Base-by-base conservation (phyloP, 2,888 invertebrate species). In the Erynnis tages region DNA sequence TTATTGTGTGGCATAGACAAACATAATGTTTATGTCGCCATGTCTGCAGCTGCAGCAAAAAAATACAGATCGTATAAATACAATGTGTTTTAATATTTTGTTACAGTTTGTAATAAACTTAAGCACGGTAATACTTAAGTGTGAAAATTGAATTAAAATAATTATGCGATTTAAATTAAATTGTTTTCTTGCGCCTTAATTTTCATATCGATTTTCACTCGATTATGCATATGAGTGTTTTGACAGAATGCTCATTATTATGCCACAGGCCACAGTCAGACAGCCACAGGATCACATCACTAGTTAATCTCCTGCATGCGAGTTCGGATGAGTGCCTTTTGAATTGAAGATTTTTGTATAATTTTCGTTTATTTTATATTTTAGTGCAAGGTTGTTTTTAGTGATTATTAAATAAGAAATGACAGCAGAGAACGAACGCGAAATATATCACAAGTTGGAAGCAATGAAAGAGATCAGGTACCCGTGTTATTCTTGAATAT, bases 391-490 rank as follows among this genome's bases (percentile, higher is more conserved):
- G 38, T 50, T 62, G 58, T 56, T 60, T 61, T 60, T 37, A 43
- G 41, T 44, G 29, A 44, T 53, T 55, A 52, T 56, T 63, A 54
- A 63, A 46, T 60, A 76, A 76, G 74, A 78, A 72, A 94, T 95
- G 92, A 93, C 94, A 55, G 92, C 93, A 73, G 92, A 94, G 63
- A 95, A 95, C 81, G 95, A 96, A 84, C 91, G 96, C 55, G 94
- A 95, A 71, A 94, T 97, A 74, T 95, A 96, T 84, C 96, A 96
- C 44, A 98, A 97, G 85, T 88, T 98, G 62, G 97, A 98, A 90
- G 96, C 96, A 55, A 92, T 98, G 71, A 97, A 97, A 88, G 97
- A 98, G 79, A 96, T 98, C 64, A 93, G 96, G 96, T 96, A 86
- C n/a, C n/a, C 49, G 58, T 43, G 38, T 56, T 62, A 55, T 62